Evolutionary conservation across 1,140 invertebrate genomes (phyloP).

Genomic region (Pseudomyrmex gracilis): DNA sequence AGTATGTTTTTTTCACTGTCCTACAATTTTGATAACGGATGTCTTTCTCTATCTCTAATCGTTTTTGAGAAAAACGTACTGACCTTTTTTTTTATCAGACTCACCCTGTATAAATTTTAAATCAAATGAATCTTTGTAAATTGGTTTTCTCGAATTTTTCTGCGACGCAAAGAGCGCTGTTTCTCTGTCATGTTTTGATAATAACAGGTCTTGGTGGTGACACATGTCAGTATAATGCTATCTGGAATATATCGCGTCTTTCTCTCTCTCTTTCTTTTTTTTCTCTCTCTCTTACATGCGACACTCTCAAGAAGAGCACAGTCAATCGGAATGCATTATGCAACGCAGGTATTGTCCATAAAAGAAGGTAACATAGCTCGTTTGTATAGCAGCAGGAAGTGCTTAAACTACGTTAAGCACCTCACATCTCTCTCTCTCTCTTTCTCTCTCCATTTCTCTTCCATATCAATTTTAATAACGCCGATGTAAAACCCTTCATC

Average conservation of each 20-base stretch:
- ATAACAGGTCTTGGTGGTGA: not conserved
- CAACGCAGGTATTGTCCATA: conserved; percentile 57
- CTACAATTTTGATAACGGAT: too few species aligned
- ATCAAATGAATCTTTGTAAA: not conserved
- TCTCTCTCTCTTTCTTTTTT: not conserved
- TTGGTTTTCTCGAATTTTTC: not conserved
- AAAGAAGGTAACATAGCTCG: conserved; percentile 50
- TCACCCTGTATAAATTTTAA: not conserved
- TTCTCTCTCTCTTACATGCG: not conserved
- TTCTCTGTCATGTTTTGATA: not conserved
- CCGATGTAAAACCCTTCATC: conserved; percentile 35
- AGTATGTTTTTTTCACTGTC: too few species aligned
- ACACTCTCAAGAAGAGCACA: not conserved
- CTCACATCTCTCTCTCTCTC: conserved; percentile 20
- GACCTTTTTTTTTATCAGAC: too few species aligned
- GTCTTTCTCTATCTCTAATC: too few species aligned
- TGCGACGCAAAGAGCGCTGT: too few species aligned
- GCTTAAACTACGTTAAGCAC: conserved; percentile 53
- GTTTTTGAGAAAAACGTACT: too few species aligned
- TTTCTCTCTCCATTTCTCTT: not conserved
- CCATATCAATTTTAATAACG: conserved; percentile 30
- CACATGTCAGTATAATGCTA: not conserved
- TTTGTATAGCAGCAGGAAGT: conserved; percentile 59
- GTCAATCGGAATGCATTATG: conserved; percentile 57
- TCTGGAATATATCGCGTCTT: conserved; percentile 5